Conservation (phyloP, 2,797 vertebrate genomes). For the Pangasius larnaudii region DNA sequence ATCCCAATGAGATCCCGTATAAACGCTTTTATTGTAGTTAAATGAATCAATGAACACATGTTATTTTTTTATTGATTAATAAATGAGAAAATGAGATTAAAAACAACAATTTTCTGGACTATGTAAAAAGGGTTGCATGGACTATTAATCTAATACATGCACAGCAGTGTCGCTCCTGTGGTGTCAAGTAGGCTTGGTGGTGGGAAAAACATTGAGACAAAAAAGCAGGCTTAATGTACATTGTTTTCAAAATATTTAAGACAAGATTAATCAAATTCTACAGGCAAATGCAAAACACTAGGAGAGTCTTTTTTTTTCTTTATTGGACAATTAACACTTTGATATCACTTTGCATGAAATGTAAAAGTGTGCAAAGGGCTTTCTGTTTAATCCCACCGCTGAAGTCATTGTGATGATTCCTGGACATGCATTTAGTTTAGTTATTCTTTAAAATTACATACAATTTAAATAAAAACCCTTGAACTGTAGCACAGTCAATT, state of each 20-base stretch:
- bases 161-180: neutral
- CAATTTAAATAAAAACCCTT: neutral
- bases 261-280: neutral
- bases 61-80: no score
- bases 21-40: neutral
- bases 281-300: neutral
- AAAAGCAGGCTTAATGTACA: neutral
- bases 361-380: neutral
- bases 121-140: neutral
- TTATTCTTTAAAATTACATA: neutral
- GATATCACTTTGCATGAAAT: neutral
- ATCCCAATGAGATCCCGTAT: neutral
- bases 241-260: neutral
- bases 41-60: neutral
- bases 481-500: neutral
- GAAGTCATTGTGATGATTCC: no score
- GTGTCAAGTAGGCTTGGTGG: neutral
- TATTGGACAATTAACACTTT: neutral
- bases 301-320: neutral
- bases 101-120: neutral
- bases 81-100: neutral
- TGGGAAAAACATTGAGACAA: neutral
- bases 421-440: no score
- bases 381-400: no score
- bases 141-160: neutral